These are phyloP conservation scores for Epinotia nisella DNA, from an alignment of 2,888 invertebrate species.

Conservation along the genomic window DNA sequence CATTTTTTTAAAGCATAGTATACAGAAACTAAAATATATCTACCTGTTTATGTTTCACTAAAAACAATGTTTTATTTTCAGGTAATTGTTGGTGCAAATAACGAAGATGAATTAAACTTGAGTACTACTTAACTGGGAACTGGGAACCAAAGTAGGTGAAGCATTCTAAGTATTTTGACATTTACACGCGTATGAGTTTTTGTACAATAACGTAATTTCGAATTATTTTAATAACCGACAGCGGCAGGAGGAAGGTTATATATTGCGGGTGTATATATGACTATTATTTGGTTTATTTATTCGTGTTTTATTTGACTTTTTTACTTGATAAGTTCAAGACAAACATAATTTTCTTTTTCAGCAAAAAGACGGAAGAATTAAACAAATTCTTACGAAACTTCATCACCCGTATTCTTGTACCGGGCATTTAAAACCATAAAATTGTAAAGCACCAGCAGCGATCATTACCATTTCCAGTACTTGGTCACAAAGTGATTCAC, in stretches of 20 bases:
- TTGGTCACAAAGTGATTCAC: conserved; percentile 22
- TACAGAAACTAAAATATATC: too few species aligned
- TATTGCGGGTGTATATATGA: too few species aligned
- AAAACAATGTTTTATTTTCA: conserved; percentile 30
- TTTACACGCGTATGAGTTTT: not conserved
- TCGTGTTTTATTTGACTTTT: too few species aligned
- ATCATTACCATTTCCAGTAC: conserved; percentile 6
- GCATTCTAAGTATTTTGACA: not conserved
- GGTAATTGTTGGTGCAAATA: conserved; percentile 23
- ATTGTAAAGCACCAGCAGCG: not conserved
- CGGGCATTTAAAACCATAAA: conserved; percentile 4
- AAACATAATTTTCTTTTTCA: too few species aligned
- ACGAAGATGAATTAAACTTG: not conserved
- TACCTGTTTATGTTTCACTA: too few species aligned
- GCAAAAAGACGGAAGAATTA: too few species aligned
- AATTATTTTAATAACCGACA: not conserved
- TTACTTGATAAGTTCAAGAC: too few species aligned
- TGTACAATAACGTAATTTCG: not conserved
- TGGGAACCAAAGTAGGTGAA: not conserved
- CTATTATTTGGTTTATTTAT: too few species aligned
- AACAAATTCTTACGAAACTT: not conserved
- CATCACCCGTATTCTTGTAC: not conserved
- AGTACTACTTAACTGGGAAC: not conserved
- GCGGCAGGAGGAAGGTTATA: too few species aligned
- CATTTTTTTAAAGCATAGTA: too few species aligned